phyloP scores from a whole-genome alignment of 2,113 vertebrate genomes.

The western clawed frog (Xenopus tropicalis) region UCB_Xtro_10.0 CM004446.2:144009501-144010000 shows the following conservation, averaged over 20 bases:
- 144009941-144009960: no score
- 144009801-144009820: no score
- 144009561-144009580: not conserved
- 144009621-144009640: conserved; percentile 35
- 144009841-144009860: no score
- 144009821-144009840: no score
- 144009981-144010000: no score
- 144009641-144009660: conserved; percentile 15
- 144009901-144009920: no score
- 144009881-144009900: no score
- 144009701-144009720: conserved; percentile 10
- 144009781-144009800: no score
- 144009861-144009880: no score
- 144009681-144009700: conserved; percentile 24
- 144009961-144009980: no score
- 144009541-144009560: conserved; percentile 4
- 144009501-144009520: conserved; percentile 28
- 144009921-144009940: no score
- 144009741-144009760: conserved; percentile 33
- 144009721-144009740: conserved; percentile 24
- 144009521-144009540: conserved; percentile 1
- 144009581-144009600: conserved; percentile 6
- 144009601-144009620: conserved; percentile 30
- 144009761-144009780: not conserved
- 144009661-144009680: conserved; percentile 21